Base-by-base conservation (phyloP, 2,888 invertebrate species). In the Aphrophora alni region DNA sequence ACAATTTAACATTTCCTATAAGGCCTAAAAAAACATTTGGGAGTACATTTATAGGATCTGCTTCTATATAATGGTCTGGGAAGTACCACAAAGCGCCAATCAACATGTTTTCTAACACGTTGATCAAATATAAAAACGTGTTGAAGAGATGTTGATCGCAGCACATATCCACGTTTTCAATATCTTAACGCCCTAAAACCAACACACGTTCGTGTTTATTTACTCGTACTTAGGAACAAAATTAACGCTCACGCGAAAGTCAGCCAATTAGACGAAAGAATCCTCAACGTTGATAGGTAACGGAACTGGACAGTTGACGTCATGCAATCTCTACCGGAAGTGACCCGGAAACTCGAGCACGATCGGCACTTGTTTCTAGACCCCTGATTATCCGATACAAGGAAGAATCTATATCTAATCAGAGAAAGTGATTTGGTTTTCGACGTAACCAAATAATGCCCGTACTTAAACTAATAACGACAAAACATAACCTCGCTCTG, bases 221-320 rank as follows among this genome's bases (percentile, higher is more conserved):
- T 44, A 44, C 44, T 5, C 14, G 44, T 44, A 44, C 44, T 44
- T 44, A 44, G 44, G 44, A 44, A 44, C 44, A 10, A 44, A 44
- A 44, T 44, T 44, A 44, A 14, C 5, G 8, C 44, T 7, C 44
- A 44, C 44, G 44, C 44, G 44, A 44, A n/a, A 14, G 12, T 10
- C 17, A 14, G 44, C 44, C 44, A 44, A 44, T 44, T 44, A 44
- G 44, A 44, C 14, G 8, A 44, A 44, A 44, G 44, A 44, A 44
- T 44, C 44, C 17, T 14, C 44, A 33, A 33, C 33, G 5, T 33
- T 33, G 44, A 14, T 44, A 44, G 2, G 17, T 59, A 59, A 59
- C 59, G 59, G 59, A 59, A 59, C 59, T 59, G 59, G 59, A 59
- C 59, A 59, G n/a, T 33, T 33, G 59, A 59, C 59, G 59, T 59